Evolutionary conservation across 1,140 invertebrate genomes (phyloP), one percentile per base, ranked within the genome.

Genomic region (Drosophila kepulauana): DNA sequence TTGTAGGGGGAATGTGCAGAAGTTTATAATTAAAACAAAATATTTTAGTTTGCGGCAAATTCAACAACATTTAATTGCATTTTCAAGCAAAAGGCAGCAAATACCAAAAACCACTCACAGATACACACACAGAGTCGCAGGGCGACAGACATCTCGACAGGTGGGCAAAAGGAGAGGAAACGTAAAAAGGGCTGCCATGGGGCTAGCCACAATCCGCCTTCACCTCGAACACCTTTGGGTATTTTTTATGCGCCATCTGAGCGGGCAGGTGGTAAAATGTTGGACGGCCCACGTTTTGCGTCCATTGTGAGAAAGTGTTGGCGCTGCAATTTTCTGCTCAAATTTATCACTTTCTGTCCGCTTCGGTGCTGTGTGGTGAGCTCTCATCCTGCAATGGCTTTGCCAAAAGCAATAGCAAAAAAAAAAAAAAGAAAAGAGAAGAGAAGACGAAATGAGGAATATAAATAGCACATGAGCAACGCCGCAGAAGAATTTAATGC

Each of bases 11-110:
- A 66, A 66, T 30, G 43, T 58, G 46, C n/a, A 46, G n/a, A 51
- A 71, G 67, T 74, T 84, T 78, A 65, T 81, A 81, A 80, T 80
- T 81, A 80, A 81, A 81, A 81, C 78, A 77, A 81, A 81, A 81
- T 81, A 81, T 81, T 81, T 80, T 77, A 77, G 68, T 80, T 80
- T 43, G 38, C 66, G 48, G 49, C 33, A 69, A 45, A 62, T 68
- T 56, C 57, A 61, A 67, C 73, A 62, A 49, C 38, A 65, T 80
- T 69, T 73, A 81, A 81, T 80, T 81, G 69, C 61, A 77, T 72
- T 59, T 73, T 43, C 52, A 62, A 76, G 67, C 35, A 61, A 43
- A 64, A 68, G 41, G 16, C 16, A 57, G 28, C 46, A n/a, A 38
- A 54, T 20, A 38, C 16, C 56, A 59, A 45, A 62, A 59, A 35